phyloP scores from a whole-genome alignment of 2,888 invertebrate species.

The Neria commutata region DNA sequence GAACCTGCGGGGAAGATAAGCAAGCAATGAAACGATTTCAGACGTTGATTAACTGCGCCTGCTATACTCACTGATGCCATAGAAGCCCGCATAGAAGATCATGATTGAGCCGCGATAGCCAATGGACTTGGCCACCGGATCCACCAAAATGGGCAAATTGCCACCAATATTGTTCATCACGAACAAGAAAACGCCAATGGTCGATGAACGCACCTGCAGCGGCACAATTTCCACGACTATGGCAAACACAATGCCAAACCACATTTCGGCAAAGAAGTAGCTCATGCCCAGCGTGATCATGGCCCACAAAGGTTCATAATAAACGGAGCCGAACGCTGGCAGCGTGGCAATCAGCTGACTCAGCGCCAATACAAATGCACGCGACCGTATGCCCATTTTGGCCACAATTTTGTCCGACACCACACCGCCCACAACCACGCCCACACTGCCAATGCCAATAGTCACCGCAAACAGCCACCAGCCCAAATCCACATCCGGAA shows the following conservation, averaged over 20 bases:
- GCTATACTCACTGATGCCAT: slow-evolving; percentile 74
- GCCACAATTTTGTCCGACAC: slow-evolving; percentile 87
- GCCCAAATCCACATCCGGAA: slow-evolving; percentile 86
- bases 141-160: slow-evolving; percentile 85
- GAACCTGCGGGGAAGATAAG: slow-evolving; percentile 67
- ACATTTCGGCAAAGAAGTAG: slow-evolving; percentile 93
- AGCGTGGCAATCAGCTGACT: slow-evolving; percentile 85
- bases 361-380: slow-evolving; percentile 79
- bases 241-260: slow-evolving; percentile 92
- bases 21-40: background rate
- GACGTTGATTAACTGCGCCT: slow-evolving; percentile 40
- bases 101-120: slow-evolving; percentile 84
- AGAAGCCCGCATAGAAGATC: slow-evolving; percentile 88
- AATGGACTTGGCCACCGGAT: slow-evolving; percentile 80
- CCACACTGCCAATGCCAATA: slow-evolving; percentile 77
- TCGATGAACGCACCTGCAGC: slow-evolving; percentile 78
- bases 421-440: slow-evolving; percentile 74
- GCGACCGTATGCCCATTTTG: slow-evolving; percentile 82
- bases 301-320: slow-evolving; percentile 81
- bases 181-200: slow-evolving; percentile 85
- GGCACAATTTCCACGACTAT: slow-evolving; percentile 89
- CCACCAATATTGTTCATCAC: slow-evolving; percentile 94
- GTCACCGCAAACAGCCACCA: slow-evolving; percentile 91
- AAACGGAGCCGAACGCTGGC: slow-evolving; percentile 84
- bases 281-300: slow-evolving; percentile 88